Base-by-base conservation (phyloP, 35 echinoderm and acorn worm species). In the Diadema setosum region DNA sequence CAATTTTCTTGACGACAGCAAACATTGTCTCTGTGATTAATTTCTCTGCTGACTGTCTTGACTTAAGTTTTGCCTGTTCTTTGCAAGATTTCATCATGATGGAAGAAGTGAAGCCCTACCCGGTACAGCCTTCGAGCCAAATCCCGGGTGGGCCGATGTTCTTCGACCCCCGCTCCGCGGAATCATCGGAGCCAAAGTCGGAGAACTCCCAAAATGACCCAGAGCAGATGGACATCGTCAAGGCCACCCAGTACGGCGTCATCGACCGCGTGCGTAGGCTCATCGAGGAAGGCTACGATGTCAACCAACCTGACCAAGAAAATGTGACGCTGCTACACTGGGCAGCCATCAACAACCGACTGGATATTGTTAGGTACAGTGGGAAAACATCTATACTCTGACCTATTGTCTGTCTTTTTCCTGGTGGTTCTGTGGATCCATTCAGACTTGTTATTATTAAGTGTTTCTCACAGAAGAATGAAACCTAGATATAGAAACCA, bases 291-390 rank as follows among this genome's bases (percentile, higher is more conserved):
- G 96, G 96, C 2, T 86, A 60, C 37, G 92, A 98, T 83, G 89
- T 98, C 3, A 89, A 88, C 20, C 48, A 92, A 82, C 96, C 93
- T 5, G 96, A 98, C 60, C 26, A 69, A 2, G 96, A 98, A 83
- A 92, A 94, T 82, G 92, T 91, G 0, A 94, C 92, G 27, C 45
- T 98, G 49, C 44, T 98, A 17, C 96, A 98, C 73, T 98, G 96
- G 96, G 92, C 92, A 0, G 74, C 96, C 5, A 94, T 98, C 39
- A 98, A 98, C 61, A 98, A 98, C 45, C 94, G 96, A 78, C 18
- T 91, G 26, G 96, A 98, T 29, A 83, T 98, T 65, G 93, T 90
- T 14, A 98, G 85, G 96, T 98, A 89, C 78, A 65, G 5, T 14
- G 16, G 46, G 0, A 14, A n/a, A n/a, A n/a, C n/a, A n/a, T n/a